Percentiles rank a stretch among this genome's conserved stretches.
phyloP scores from a whole-genome alignment of 92 coral and sea anemone genomes.

The Galaxea fascicularis region DNA sequence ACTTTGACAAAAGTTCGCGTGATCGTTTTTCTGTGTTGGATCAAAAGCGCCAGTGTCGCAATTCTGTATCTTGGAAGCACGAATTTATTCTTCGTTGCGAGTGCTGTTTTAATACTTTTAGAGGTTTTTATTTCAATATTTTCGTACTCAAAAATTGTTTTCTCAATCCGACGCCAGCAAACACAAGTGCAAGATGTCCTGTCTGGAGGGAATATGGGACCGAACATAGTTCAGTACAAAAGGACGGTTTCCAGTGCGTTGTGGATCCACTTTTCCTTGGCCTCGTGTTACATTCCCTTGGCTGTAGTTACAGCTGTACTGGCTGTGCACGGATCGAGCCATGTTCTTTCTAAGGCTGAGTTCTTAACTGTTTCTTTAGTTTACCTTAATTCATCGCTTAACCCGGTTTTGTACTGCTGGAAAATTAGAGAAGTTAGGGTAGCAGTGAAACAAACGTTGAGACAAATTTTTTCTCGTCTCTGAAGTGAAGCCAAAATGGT shows the following conservation, averaged over 20 bases:
- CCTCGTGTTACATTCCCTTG: slow-evolving; percentile 17
- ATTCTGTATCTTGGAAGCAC: not conserved
- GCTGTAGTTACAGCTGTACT: not conserved
- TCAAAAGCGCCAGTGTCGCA: slow-evolving; percentile 6
- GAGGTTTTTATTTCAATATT: not conserved
- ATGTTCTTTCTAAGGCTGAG: not conserved
- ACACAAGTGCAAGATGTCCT: slow-evolving; percentile 1
- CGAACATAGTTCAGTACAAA: slow-evolving; percentile 25
- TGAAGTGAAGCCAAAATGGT: too few relatives aligned
- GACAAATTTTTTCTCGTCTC: not conserved
- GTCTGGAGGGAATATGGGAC: not conserved
- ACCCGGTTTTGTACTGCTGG: slow-evolving; percentile 65
- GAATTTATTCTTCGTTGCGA: not conserved
- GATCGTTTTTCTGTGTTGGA: slow-evolving; percentile 19
- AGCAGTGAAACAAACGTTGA: slow-evolving; percentile 47
- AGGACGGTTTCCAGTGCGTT: slow-evolving; percentile 27
- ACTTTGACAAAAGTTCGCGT: slow-evolving; percentile 27
- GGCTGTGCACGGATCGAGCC: slow-evolving; percentile 5
- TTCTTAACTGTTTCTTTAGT: slow-evolving; percentile 10
- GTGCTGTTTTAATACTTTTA: not conserved
- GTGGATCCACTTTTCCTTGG: slow-evolving; percentile 7
- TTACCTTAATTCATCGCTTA: slow-evolving; percentile 54
- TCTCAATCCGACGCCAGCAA: slow-evolving; percentile 24
- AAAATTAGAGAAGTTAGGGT: slow-evolving; percentile 46
- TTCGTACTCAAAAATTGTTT: slow-evolving; percentile 15